phyloP scores from a whole-genome alignment of 1,140 invertebrate genomes.

The Scaptodrosophila lebanonensis region DNA sequence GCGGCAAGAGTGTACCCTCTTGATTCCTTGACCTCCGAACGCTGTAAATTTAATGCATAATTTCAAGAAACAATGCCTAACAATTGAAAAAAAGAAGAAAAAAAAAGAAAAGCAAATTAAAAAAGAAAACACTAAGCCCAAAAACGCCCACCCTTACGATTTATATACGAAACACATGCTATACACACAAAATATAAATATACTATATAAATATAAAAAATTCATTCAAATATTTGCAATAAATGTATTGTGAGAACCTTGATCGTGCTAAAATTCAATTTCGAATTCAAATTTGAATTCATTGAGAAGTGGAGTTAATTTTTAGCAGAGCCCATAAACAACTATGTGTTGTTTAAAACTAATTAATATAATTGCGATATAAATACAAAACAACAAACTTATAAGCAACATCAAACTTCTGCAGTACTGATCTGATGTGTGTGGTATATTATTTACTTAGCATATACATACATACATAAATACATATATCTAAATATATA shows the following conservation, averaged over 20 bases:
- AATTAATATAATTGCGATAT: constrained; percentile 16
- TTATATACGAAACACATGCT: constrained; percentile 33
- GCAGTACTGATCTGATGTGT: constrained; percentile 57
- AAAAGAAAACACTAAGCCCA: constrained; percentile 55
- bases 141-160: constrained; percentile 60
- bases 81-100: constrained; percentile 9
- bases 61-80: constrained; percentile 20
- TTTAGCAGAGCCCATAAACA: constrained; percentile 18
- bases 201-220: constrained; percentile 15
- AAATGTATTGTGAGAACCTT: constrained; percentile 24
- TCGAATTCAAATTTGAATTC: background rate
- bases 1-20: too few relatives aligned
- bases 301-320: constrained; percentile 21
- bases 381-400: constrained; percentile 13
- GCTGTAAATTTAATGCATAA: too few relatives aligned
- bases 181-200: constrained; percentile 25
- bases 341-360: constrained; percentile 24
- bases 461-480: constrained; percentile 34
- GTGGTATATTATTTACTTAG: too few relatives aligned
- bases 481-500: constrained; percentile 24
- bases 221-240: constrained; percentile 26
- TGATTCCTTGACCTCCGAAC: too few relatives aligned
- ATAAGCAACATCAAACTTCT: constrained; percentile 34
- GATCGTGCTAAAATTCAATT: constrained; percentile 13
- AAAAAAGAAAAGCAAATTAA: constrained; percentile 13